Evolutionary conservation across 2,888 invertebrate genomes (phyloP), one percentile per base, ranked within the genome.

Genomic region (Pheosia gnoma): DNA sequence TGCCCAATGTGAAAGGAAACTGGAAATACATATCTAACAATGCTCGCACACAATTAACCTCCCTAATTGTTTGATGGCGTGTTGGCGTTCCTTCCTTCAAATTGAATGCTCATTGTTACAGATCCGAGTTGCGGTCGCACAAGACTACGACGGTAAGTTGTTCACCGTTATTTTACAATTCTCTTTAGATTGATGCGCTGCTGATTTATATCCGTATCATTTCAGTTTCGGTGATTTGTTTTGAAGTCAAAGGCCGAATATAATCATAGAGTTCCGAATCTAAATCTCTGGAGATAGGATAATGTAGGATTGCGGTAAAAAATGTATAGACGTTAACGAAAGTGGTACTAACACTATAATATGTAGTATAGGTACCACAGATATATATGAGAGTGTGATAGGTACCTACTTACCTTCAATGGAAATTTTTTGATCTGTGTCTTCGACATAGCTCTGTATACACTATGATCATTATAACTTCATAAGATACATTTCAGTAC

Each of bases 111-210:
- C 84, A 85, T 91, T 93, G 90, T 94, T 94, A 71, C 93, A 94
- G 94, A 79, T 91, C 71, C 86, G 80, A 72, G 78, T 85, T 65
- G 87, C 78, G 69, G 78, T 85, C 79, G 84, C 91, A 68, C 94
- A 94, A 90, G 94, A 94, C 80, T 94, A 94, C 79, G 94, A 94
- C 80, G 94, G 94, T 94, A 80, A 86, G 92, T 7, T 75, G 67
- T 60, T 59, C 52, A 70, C 74, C 67, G 74, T 75, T 75, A 71
- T 61, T 67, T 47, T 55, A n/a, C 25, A 49, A 65, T 65, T 68
- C 59, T 59, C 63, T 66, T 45, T 59, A 61, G 56, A 66, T 65
- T 59, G 49, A 55, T 58, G 49, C 25, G 45, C 49, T 57, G 59
- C 43, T 43, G 25, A 25, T 25, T 59, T 61, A 61, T 56, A 58